Evolutionary conservation across 2,113 vertebrate genomes (phyloP).

Genomic region (Lichenostomus cassidix): DNA sequence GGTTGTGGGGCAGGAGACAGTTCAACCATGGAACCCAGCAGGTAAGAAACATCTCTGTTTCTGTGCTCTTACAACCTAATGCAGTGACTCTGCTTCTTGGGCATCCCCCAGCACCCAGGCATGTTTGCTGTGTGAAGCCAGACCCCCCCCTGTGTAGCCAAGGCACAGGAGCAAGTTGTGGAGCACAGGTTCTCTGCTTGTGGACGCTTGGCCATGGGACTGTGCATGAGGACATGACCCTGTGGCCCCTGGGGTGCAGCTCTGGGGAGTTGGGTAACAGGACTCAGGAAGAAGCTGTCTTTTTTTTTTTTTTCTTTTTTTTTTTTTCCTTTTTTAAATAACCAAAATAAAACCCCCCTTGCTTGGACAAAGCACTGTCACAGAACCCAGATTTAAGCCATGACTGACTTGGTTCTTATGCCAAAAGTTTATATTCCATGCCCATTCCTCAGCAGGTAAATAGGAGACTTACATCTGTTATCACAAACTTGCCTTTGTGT

Average conservation of each 20-base stretch:
- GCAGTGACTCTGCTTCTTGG: background rate
- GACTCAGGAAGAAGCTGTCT: background rate
- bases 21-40: background rate
- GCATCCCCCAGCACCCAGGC: accelerated
- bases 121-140: background rate
- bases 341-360: background rate
- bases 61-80: accelerated
- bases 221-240: accelerated
- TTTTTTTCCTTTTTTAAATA: no score
- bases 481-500: background rate
- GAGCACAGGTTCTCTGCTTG: accelerated
- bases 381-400: background rate
- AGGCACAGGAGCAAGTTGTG: no score
- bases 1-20: background rate
- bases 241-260: background rate
- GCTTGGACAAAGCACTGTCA: background rate
- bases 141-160: accelerated
- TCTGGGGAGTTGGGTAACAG: background rate
- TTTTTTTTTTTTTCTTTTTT: background rate
- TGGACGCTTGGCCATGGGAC: background rate
- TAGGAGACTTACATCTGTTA: accelerated
- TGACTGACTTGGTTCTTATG: background rate
- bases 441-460: background rate
- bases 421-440: background rate
- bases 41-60: background rate